These are phyloP conservation scores for Copidosoma floridanum DNA, from an alignment of 1,140 invertebrate genomes.

Conservation along the genomic window DNA sequence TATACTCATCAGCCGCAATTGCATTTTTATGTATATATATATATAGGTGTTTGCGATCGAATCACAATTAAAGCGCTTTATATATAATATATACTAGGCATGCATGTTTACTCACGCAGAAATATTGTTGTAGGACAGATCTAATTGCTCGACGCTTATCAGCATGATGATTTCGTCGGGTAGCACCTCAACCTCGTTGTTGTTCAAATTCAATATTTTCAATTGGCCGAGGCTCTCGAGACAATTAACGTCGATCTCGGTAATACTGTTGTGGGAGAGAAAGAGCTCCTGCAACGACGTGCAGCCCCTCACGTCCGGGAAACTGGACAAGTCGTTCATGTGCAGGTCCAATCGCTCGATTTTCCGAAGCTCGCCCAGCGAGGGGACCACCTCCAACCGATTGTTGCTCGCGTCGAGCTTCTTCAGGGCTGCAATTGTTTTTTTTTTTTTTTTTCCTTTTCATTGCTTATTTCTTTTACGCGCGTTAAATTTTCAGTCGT, in stretches of 20 bases:
- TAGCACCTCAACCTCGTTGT: conserved; percentile 71
- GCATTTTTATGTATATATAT: too few relatives aligned
- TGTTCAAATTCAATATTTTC: conserved; percentile 72
- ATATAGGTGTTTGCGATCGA: too few relatives aligned
- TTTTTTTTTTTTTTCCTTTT: too few relatives aligned
- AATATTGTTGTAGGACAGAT: conserved; percentile 80
- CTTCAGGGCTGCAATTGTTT: conserved; percentile 53
- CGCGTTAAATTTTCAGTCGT: too few relatives aligned
- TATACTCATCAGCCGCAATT: too few relatives aligned
- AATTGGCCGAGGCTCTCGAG: conserved; percentile 69
- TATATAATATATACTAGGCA: too few relatives aligned
- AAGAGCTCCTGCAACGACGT: conserved; percentile 70
- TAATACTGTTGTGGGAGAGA: conserved; percentile 77
- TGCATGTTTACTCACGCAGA: conserved; percentile 58
- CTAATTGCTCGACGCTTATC: conserved; percentile 73
- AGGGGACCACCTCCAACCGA: conserved; percentile 64
- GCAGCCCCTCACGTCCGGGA: conserved; percentile 70
- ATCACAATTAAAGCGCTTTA: too few relatives aligned
- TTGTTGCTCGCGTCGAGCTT: conserved; percentile 64
- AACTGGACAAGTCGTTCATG: conserved; percentile 68
- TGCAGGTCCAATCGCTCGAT: conserved; percentile 78
- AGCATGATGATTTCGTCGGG: conserved; percentile 77
- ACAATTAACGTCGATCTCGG: conserved; percentile 64
- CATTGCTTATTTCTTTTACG: too few relatives aligned
- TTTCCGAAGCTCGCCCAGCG: conserved; percentile 75